Percentiles rank a stretch among this genome's conserved stretches.
Evolutionary conservation across 2,888 invertebrate species (phyloP).

Genomic region (Agrotis exclamationis): DNA sequence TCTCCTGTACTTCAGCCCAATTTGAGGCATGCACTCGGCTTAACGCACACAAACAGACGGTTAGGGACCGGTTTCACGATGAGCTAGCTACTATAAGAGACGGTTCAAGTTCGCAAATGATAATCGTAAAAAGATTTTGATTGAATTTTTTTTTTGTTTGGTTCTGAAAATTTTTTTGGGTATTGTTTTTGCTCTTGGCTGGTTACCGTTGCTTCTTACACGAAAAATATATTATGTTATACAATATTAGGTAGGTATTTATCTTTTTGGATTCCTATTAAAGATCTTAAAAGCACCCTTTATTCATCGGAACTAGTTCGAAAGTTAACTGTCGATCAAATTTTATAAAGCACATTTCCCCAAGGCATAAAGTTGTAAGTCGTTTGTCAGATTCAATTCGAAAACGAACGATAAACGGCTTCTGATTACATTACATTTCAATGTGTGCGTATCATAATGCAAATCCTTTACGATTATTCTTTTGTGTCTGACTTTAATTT

Average conservation of each 20-base stretch:
- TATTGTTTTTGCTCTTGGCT: background rate
- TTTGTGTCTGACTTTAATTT: conserved; percentile 83
- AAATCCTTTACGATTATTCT: conserved; percentile 83
- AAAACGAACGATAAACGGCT: conserved; percentile 63
- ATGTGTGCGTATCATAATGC: conserved; percentile 80
- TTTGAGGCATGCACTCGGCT: conserved; percentile 88
- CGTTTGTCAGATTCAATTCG: conserved; percentile 56
- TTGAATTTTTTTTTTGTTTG: conserved; percentile 13
- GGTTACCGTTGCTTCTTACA: too few relatives aligned
- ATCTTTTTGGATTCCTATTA: too few relatives aligned
- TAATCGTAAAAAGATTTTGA: conserved; percentile 36
- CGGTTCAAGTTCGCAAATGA: conserved; percentile 48
- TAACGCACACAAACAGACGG: conserved; percentile 80
- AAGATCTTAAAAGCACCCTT: too few relatives aligned
- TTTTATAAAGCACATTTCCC: conserved; percentile 47
- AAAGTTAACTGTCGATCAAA: conserved; percentile 20
- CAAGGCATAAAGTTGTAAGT: conserved; percentile 60
- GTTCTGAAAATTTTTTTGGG: conserved; percentile 1
- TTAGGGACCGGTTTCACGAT: conserved; percentile 59
- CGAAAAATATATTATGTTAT: too few relatives aligned
- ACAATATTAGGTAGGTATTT: too few relatives aligned
- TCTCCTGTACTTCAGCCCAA: conserved; percentile 92
- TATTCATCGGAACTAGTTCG: conserved; percentile 6
- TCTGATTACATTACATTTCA: conserved; percentile 56
- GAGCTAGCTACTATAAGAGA: conserved; percentile 51